Conservation (phyloP, 2,888 invertebrate genomes). For the Anthrax anthrax region DNA sequence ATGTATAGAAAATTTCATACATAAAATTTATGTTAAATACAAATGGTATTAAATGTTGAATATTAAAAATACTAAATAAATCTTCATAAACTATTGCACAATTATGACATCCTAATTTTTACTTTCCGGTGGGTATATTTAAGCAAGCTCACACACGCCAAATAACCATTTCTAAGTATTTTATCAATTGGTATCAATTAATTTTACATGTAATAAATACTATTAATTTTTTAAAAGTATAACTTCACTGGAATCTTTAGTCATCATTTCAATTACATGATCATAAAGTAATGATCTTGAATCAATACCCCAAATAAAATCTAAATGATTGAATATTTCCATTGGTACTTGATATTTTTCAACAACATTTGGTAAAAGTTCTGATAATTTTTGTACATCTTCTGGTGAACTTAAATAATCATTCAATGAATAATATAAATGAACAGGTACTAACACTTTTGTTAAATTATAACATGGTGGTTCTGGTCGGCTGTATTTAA, state of each 20-base stretch:
- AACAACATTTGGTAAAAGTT: slow-evolving; percentile 38
- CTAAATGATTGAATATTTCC: slow-evolving; percentile 41
- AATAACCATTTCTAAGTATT: no score
- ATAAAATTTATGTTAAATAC: no score
- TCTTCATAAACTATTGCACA: no score
- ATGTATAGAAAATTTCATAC: no score
- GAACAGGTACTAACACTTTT: slow-evolving; percentile 39
- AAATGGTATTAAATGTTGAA: no score
- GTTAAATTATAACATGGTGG: slow-evolving; percentile 42
- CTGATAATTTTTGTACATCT: slow-evolving; percentile 41
- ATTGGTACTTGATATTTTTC: slow-evolving; percentile 42
- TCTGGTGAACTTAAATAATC: slow-evolving; percentile 49
- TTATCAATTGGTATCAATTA: no score
- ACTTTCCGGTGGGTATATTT: no score
- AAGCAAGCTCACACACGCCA: no score
- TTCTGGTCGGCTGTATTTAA: slow-evolving; percentile 35
- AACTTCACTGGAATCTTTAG: background rate
- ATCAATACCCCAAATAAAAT: slow-evolving; percentile 42
- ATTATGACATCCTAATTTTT: no score
- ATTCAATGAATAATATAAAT: slow-evolving; percentile 41
- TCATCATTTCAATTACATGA: slow-evolving; percentile 26
- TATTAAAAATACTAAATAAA: no score
- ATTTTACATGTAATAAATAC: no score
- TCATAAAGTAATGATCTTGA: slow-evolving; percentile 37
- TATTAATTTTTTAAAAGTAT: background rate